Evolutionary conservation across 2,888 invertebrate genomes (phyloP).

Genomic region (Trisateles emortualis): DNA sequence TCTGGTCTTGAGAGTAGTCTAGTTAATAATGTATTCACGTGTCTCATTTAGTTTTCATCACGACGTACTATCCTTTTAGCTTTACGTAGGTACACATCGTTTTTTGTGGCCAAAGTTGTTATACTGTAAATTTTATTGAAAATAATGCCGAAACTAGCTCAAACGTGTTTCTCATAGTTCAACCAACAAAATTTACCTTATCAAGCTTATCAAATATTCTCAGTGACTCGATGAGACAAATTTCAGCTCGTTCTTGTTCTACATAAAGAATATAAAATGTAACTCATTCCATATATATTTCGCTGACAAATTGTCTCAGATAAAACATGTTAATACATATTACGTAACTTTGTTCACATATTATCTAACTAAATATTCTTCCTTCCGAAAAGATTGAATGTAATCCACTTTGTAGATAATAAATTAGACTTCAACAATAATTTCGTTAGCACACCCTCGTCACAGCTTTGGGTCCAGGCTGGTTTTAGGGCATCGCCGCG

Average conservation of each 20-base stretch:
- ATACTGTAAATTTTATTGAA: too few relatives aligned
- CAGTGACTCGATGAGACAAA: slow-evolving; percentile 34
- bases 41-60: slow-evolving; percentile 39
- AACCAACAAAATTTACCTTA: slow-evolving; percentile 16
- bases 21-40: slow-evolving; percentile 45
- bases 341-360: slow-evolving; percentile 2
- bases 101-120: slow-evolving; percentile 6
- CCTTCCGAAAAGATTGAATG: slow-evolving; percentile 33
- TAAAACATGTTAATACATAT: slow-evolving; percentile 35
- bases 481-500: slow-evolving; percentile 22
- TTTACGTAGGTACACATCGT: slow-evolving; percentile 27
- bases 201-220: slow-evolving; percentile 35
- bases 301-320: slow-evolving; percentile 32
- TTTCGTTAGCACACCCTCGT: slow-evolving; percentile 44
- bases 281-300: slow-evolving; percentile 24
- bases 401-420: slow-evolving; percentile 35
- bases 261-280: slow-evolving; percentile 42
- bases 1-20: slow-evolving; percentile 13
- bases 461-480: slow-evolving; percentile 16
- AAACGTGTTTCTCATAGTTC: slow-evolving; percentile 14
- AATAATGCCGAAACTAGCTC: background rate
- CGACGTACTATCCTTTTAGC: slow-evolving; percentile 30
- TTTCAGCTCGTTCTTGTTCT: slow-evolving; percentile 22
- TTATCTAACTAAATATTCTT: slow-evolving; percentile 21
- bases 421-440: slow-evolving; percentile 45